Evolutionary conservation across 2,888 invertebrate genomes (phyloP), one percentile per base, ranked within the genome.

Genomic region (Sinopyrophorus schimmeli): DNA sequence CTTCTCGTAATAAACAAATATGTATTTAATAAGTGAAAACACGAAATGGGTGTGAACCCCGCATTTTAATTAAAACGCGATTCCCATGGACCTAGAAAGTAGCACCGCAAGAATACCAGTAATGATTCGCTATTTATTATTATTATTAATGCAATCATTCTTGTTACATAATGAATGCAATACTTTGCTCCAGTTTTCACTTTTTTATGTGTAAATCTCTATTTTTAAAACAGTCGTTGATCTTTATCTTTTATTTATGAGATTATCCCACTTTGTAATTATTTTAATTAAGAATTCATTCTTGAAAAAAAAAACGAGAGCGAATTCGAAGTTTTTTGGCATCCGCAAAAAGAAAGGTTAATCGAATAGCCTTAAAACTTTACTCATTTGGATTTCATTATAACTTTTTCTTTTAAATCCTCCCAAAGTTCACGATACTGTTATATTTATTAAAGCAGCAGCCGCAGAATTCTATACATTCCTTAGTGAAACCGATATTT

Each of bases 361-460:
- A 60, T 61, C 57, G 58, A 58, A 59, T 57, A 51, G 55, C 55
- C 53, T 51, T 52, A 43, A 60, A 63, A 61, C 57, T 63, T 64
- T 63, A 54, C 54, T 60, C 61, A 64, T 62, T 64, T 60, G 54
- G 58, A 58, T 61, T 58, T 61, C 60, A 54, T 62, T 60, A 61
- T 59, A 60, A 62, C 60, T 61, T 63, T 62, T 62, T 59, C 61
- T 58, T 49, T 62, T 57, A 57, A 57, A 44, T 27, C 35, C 23
- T 53, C 47, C 38, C 14, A 43, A 34, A 49, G n/a, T 24, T 7
- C 17, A 21, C 20, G 23, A 21, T 24, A 24, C 23, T 7, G 35
- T 16, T 32, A 30, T 30, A 30, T n/a, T n/a, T n/a, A n/a, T n/a
- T n/a, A n/a, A n/a, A n/a, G n/a, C n/a, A n/a, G n/a, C n/a, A n/a